These are phyloP conservation scores for Euura lappo DNA, from an alignment of 1,140 invertebrate genomes.

Conservation along the genomic window DNA sequence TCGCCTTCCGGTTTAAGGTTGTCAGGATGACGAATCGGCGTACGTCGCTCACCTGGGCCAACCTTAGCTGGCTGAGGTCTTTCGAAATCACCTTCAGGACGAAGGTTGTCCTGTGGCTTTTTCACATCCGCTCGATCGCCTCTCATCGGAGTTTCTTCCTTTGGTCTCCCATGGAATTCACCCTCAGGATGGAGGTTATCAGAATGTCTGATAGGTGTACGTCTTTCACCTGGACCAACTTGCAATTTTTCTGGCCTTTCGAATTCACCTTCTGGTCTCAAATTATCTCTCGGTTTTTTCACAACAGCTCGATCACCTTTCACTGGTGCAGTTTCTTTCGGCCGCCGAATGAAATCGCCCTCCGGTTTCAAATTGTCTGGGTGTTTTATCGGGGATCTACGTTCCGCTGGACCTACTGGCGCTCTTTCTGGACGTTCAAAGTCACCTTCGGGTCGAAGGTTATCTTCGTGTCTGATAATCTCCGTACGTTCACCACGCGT, in stretches of 20 bases:
- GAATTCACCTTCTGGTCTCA: conserved; percentile 64
- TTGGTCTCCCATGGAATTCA: conserved; percentile 36
- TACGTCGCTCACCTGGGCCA: conserved; percentile 37
- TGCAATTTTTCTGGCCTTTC: conserved; percentile 56
- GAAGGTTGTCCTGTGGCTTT: conserved; percentile 56
- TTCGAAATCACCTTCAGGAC: conserved; percentile 59
- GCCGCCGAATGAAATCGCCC: conserved; percentile 60
- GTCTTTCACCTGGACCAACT: conserved; percentile 58
- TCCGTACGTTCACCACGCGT: conserved; percentile 52
- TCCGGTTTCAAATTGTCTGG: conserved; percentile 65
- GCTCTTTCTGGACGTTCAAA: conserved; percentile 60
- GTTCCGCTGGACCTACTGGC: conserved; percentile 57
- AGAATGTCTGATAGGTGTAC: conserved; percentile 44
- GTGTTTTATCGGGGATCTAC: conserved; percentile 45
- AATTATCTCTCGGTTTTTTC: conserved; percentile 64
- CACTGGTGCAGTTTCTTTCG: conserved; percentile 17
- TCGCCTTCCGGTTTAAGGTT: conserved; percentile 66
- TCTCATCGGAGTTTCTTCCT: conserved; percentile 8
- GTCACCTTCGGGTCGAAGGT: conserved; percentile 64
- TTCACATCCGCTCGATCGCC: conserved; percentile 45
- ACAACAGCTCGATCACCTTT: conserved; percentile 34
- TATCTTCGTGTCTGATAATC: conserved; percentile 54
- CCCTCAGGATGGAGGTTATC: conserved; percentile 66
- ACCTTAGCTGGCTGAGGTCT: conserved; percentile 30
- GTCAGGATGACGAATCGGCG: conserved; percentile 57